These are phyloP conservation scores for Choreutis nemorana DNA, from an alignment of 2,888 invertebrate species.

Conservation along the genomic window DNA sequence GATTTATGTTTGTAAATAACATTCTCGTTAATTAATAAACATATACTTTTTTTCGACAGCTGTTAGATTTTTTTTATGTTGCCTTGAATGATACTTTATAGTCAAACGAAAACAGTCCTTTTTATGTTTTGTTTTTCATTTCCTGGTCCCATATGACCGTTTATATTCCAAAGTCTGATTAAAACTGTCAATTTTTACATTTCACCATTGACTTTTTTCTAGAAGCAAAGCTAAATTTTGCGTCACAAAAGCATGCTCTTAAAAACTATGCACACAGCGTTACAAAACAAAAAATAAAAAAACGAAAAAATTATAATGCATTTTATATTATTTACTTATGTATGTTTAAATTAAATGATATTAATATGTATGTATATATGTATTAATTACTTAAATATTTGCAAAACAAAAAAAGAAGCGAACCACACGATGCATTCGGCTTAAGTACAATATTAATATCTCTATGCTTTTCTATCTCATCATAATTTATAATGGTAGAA, in stretches of 20 bases:
- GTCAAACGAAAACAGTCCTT: too few species aligned
- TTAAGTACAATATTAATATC: too few species aligned
- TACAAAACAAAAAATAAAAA: conserved; percentile 36
- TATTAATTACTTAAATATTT: conserved; percentile 4
- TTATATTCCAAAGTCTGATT: too few species aligned
- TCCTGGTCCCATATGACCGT: too few species aligned
- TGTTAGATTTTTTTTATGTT: background rate
- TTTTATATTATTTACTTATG: conserved; percentile 10
- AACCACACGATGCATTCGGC: conserved; percentile 40
- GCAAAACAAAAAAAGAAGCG: conserved; percentile 23
- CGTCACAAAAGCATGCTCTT: conserved; percentile 32
- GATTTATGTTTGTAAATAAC: too few species aligned
- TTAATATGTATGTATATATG: background rate
- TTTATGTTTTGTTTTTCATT: too few species aligned
- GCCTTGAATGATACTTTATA: conserved; percentile 1
- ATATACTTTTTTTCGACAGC: too few species aligned
- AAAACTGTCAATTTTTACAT: too few species aligned
- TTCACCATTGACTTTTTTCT: background rate
- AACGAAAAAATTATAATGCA: conserved; percentile 13
- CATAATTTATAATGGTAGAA: too few species aligned
- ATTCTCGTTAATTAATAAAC: too few species aligned
- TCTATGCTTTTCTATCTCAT: too few species aligned
- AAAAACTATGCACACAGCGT: conserved; percentile 50
- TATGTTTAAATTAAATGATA: conserved; percentile 7
- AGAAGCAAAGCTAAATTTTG: too few species aligned